Evolutionary conservation across 2,113 vertebrate genomes (phyloP), one percentile per base, ranked within the genome.

Genomic region (Alectura lathami): DNA sequence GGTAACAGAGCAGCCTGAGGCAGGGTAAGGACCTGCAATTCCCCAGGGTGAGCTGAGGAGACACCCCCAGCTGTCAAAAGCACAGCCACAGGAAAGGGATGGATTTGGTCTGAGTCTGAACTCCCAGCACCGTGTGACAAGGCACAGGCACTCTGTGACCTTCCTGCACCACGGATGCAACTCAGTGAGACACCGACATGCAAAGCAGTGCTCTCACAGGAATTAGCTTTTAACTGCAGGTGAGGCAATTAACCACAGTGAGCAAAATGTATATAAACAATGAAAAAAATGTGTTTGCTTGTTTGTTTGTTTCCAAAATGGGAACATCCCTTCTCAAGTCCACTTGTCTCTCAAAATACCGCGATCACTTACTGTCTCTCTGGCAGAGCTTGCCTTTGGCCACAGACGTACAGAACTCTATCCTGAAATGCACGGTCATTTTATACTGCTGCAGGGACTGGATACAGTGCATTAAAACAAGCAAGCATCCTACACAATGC

Each of bases 181-280:
- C 10, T 7, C 66, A 68, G 12, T 0, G 16, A 82, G 36, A 45
- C 30, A 48, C 9, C 45, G 3, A 24, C 0, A 0, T 17, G 26
- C 26, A 26, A 40, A 20, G 13, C 36, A 13, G 1, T 15, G 13
- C 47, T 54, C 63, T 38, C 26, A 66, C 17, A 17, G 38, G 29
- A 73, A 79, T 2, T 11, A 16, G 0, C 23, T 73, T 53, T 21
- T 26, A 57, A 66, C 66, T 3, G 34, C 11, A 85, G 14, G 1
- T 9, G 34, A 66, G 9, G 13, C 17, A 63, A 26, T 51, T 29
- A 75, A 22, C 2, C 68, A 40, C 16, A 81, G 53, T 9, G 50
- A 70, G 1, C 36, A 17, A 78, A 80, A 84, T 24, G 32, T 47
- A 23, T 0, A 63, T 38, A 78, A 63, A 62, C 0, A 0, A 86